Conservation (phyloP, 2,113 vertebrate species). For the Pyrgilauda ruficollis region DNA sequence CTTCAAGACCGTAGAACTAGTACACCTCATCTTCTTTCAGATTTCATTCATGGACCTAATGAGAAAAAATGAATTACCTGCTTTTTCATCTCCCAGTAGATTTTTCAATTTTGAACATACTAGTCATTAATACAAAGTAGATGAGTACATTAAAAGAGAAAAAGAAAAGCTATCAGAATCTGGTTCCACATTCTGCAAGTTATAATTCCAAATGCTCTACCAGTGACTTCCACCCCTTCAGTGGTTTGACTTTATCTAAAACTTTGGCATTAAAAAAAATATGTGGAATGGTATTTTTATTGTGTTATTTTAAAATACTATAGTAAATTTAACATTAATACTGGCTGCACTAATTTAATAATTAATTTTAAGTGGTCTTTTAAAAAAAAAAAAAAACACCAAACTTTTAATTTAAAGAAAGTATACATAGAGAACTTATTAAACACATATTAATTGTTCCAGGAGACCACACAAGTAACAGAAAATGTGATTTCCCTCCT, state of each 20-base stretch:
- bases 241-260: neutral
- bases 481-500: neutral
- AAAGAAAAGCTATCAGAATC: neutral
- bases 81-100: neutral
- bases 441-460: neutral
- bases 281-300: neutral
- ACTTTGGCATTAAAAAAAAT: neutral
- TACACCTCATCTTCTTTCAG: neutral
- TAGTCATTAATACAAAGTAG: neutral
- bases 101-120: neutral
- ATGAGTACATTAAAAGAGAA: neutral
- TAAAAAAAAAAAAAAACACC: constrained; percentile 32
- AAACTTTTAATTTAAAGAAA: constrained; percentile 19
- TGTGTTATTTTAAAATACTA: constrained; percentile 15
- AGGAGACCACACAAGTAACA: neutral
- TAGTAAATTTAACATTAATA: neutral
- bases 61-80: neutral
- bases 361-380: neutral
- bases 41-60: neutral
- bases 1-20: neutral
- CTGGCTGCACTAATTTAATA: neutral
- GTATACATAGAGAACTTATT: neutral
- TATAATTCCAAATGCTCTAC: neutral
- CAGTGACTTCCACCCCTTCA: neutral
- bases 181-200: neutral